Conservation (phyloP, 2,797 vertebrate species). For the Chelon labrosus region DNA sequence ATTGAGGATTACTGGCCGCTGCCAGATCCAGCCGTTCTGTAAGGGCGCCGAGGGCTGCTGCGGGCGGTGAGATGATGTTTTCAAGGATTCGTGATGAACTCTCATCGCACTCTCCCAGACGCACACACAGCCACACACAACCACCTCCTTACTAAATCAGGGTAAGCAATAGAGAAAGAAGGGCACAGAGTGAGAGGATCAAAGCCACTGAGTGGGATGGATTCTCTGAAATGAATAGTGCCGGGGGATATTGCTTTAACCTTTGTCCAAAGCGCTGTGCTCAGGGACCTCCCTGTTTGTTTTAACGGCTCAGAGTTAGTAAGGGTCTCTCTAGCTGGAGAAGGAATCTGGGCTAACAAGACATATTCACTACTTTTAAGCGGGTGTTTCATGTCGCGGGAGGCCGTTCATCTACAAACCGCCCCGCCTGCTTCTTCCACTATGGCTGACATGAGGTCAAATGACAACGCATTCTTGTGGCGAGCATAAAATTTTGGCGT, state of each 20-base stretch:
- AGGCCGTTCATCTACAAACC: constrained; percentile 46
- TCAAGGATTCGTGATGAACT: constrained; percentile 55
- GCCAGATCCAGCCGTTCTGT: constrained; percentile 41
- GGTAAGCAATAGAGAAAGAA: constrained; percentile 62
- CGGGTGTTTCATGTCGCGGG: constrained; percentile 62
- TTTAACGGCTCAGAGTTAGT: constrained; percentile 82
- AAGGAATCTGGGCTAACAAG: constrained; percentile 71
- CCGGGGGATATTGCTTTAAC: constrained; percentile 86
- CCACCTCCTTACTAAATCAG: constrained; percentile 68
- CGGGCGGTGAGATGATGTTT: constrained; percentile 57
- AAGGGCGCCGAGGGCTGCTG: constrained; percentile 41
- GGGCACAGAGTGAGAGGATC: constrained; percentile 75
- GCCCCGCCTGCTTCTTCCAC: constrained; percentile 42
- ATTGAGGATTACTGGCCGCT: background rate
- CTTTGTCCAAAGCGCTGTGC: constrained; percentile 82
- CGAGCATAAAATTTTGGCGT: constrained; percentile 65
- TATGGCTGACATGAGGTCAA: constrained; percentile 50
- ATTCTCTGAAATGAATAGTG: constrained; percentile 85
- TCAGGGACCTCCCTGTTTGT: constrained; percentile 85
- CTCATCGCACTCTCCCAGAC: constrained; percentile 32
- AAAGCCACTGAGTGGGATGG: constrained; percentile 80
- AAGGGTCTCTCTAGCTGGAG: constrained; percentile 70
- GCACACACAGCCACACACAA: constrained; percentile 45
- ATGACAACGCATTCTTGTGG: constrained; percentile 57
- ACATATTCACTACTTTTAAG: constrained; percentile 53